phyloP scores from a whole-genome alignment of 1,140 invertebrate genomes.

The Philopotamus ludificatus region DNA sequence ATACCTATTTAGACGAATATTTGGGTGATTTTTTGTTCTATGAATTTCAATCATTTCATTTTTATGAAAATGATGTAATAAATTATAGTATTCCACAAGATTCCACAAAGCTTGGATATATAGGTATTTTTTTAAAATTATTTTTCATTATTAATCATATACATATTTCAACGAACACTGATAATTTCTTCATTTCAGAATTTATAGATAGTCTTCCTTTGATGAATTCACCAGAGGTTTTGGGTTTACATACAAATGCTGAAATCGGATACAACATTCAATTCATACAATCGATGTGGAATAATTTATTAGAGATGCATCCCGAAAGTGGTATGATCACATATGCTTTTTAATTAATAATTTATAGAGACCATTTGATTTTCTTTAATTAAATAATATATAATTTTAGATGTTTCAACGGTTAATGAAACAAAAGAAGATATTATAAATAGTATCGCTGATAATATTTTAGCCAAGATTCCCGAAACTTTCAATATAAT shows the following conservation, averaged over 20 bases:
- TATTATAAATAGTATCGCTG: slow-evolving; percentile 76
- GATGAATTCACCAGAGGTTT: slow-evolving; percentile 78
- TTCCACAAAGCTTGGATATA: slow-evolving; percentile 68
- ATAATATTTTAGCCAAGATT: slow-evolving; percentile 72
- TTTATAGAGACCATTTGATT: too few relatives aligned
- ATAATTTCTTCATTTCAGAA: slow-evolving; percentile 46
- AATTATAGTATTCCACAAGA: slow-evolving; percentile 77
- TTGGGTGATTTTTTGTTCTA: slow-evolving; percentile 92
- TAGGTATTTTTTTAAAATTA: slow-evolving; percentile 51
- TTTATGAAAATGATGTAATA: slow-evolving; percentile 72
- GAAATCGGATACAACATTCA: slow-evolving; percentile 90
- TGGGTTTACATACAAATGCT: slow-evolving; percentile 89
- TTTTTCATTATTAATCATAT: background rate
- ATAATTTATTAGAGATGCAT: slow-evolving; percentile 78
- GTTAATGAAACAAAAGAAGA: slow-evolving; percentile 60
- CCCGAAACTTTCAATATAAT: slow-evolving; percentile 74
- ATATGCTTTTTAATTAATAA: too few relatives aligned
- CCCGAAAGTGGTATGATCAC: slow-evolving; percentile 87
- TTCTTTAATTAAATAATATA: slow-evolving; percentile 72
- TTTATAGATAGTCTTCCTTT: slow-evolving; percentile 72
- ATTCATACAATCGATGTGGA: slow-evolving; percentile 81
- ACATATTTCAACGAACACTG: background rate
- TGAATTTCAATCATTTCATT: slow-evolving; percentile 84
- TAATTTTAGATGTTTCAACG: slow-evolving; percentile 72
- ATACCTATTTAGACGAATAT: slow-evolving; percentile 90